These are phyloP conservation scores for Coreoperca whiteheadi DNA, from an alignment of 2,113 vertebrate species.

Conservation along the genomic window DNA sequence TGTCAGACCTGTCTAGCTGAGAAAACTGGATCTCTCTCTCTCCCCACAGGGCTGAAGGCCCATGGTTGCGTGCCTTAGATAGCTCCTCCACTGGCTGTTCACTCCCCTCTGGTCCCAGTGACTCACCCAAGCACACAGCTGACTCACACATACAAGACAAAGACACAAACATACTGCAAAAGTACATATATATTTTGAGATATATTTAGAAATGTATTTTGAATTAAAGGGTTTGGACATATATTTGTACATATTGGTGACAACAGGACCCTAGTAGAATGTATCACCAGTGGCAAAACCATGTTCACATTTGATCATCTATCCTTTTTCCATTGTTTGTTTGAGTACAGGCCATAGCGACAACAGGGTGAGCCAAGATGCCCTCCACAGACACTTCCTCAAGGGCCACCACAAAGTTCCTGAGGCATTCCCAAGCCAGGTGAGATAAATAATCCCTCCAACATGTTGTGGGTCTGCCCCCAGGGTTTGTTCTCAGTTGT, in stretches of 20 bases:
- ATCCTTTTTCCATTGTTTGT: background rate
- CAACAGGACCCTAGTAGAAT: background rate
- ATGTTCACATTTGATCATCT: background rate
- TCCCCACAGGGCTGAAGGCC: conserved; percentile 38
- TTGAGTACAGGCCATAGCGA: background rate
- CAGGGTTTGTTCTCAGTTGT: background rate
- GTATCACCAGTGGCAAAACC: background rate
- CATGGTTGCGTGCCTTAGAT: conserved; percentile 47
- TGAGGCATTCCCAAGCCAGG: background rate
- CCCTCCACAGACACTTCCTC: background rate
- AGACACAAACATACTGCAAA: background rate
- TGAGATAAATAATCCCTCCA: conserved; percentile 12
- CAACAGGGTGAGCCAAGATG: background rate
- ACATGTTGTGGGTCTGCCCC: background rate
- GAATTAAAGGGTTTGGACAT: background rate
- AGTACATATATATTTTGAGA: background rate
- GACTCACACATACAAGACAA: conserved; percentile 48
- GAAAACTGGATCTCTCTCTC: conserved; percentile 48
- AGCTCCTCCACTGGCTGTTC: conserved; percentile 38
- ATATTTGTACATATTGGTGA: background rate
- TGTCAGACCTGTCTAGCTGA: conserved; percentile 57
- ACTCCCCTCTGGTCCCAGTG: conserved; percentile 30
- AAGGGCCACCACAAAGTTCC: background rate
- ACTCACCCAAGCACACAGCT: conserved; percentile 64
- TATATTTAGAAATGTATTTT: background rate